Evolutionary conservation across 2,888 invertebrate genomes (phyloP).

Genomic region (Arge pagana): DNA sequence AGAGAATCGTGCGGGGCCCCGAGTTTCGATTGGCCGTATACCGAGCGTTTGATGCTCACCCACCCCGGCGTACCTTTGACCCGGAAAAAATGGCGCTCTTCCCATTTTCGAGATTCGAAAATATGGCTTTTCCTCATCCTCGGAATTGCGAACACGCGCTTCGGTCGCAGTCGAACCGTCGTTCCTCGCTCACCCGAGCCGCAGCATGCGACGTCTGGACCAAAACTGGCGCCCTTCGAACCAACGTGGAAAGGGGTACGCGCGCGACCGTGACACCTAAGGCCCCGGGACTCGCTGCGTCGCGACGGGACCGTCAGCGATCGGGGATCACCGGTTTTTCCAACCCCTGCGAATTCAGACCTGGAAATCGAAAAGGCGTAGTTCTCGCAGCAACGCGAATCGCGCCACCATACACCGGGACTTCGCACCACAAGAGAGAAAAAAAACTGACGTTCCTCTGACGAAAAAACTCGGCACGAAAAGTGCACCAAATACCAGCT

Average conservation of each 20-base stretch:
- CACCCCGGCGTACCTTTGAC: constrained; percentile 2
- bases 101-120: not conserved
- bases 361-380: constrained; percentile 8
- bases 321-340: constrained; percentile 10
- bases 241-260: constrained; percentile 34
- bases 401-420: too few relatives aligned
- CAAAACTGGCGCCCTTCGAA: constrained; percentile 51
- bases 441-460: too few relatives aligned
- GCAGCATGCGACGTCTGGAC: constrained; percentile 51
- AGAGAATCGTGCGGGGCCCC: constrained; percentile 1
- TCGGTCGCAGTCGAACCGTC: not conserved
- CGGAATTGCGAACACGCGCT: not conserved
- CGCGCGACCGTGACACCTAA: constrained; percentile 13
- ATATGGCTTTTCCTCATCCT: not conserved
- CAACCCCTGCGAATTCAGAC: constrained; percentile 1
- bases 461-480: not conserved
- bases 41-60: not conserved
- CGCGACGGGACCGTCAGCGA: constrained; percentile 2
- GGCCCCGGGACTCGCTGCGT: not conserved
- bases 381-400: too few relatives aligned
- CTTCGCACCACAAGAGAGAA: too few relatives aligned
- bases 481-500: too few relatives aligned
- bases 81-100: constrained; percentile 6
- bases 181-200: constrained; percentile 34
- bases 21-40: not conserved